These are phyloP conservation scores for Cyprinodon diabolis DNA, from an alignment of 2,797 vertebrate genomes.

Conservation along the genomic window DNA sequence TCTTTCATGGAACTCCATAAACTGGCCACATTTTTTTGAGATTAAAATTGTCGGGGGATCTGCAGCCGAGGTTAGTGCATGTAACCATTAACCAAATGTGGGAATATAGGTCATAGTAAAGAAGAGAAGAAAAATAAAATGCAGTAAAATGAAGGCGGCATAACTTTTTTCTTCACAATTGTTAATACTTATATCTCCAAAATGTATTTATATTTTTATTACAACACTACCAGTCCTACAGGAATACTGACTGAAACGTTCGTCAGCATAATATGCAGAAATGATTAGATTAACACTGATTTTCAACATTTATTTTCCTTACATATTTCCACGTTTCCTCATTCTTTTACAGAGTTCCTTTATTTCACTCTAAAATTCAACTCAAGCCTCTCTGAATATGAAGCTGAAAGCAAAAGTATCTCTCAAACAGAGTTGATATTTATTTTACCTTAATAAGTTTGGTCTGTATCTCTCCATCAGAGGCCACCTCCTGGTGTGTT, in stretches of 20 bases:
- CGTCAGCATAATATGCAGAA: background rate
- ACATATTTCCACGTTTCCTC: background rate
- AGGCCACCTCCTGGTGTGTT: constrained; percentile 95
- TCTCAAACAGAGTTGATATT: background rate
- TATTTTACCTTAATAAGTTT: constrained; percentile 91
- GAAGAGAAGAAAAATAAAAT: background rate
- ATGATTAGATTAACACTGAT: background rate
- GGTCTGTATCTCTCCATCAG: constrained; percentile 94
- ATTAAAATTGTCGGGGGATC: background rate
- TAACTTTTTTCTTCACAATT: background rate
- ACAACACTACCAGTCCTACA: too few relatives aligned
- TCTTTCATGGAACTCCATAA: background rate
- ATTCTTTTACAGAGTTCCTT: background rate
- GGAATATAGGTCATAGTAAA: background rate
- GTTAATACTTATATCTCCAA: background rate
- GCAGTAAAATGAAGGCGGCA: too few relatives aligned
- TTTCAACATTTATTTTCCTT: background rate
- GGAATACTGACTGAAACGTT: too few relatives aligned
- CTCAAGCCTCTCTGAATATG: too few relatives aligned
- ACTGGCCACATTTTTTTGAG: background rate
- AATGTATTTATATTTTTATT: too few relatives aligned
- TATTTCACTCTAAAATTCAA: background rate
- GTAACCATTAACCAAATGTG: background rate
- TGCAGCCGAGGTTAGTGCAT: too few relatives aligned
- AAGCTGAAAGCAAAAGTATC: background rate